Evolutionary conservation across 2,888 invertebrate species (phyloP).

Genomic region (Urechis unicinctus): DNA sequence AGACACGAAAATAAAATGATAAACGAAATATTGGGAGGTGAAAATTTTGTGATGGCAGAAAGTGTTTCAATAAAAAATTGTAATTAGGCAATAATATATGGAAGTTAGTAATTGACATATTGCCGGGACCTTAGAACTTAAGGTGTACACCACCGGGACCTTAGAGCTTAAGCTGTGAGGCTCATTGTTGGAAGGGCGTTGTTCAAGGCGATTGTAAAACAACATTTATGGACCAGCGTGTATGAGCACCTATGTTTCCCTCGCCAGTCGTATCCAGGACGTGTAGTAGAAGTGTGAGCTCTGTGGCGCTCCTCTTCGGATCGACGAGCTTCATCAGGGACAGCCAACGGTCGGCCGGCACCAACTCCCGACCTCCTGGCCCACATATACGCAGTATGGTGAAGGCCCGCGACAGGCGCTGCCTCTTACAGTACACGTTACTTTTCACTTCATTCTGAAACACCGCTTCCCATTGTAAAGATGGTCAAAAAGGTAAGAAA

Average conservation of each 20-base stretch:
- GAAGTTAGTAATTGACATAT: too few species aligned
- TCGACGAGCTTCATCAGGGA: neutral
- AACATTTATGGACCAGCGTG: too few species aligned
- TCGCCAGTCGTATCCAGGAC: neutral
- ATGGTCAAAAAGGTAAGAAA: neutral
- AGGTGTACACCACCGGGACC: too few species aligned
- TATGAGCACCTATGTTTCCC: neutral
- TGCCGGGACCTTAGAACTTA: too few species aligned
- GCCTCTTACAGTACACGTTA: neutral
- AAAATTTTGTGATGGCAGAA: too few species aligned
- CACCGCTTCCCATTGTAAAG: neutral
- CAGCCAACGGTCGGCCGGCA: neutral
- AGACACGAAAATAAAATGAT: too few species aligned
- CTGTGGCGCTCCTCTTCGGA: neutral
- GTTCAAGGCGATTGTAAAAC: too few species aligned
- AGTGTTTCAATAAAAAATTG: too few species aligned
- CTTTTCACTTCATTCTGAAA: slow-evolving; percentile 7
- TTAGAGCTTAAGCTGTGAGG: too few species aligned
- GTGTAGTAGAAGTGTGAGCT: neutral
- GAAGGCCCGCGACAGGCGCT: slow-evolving; percentile 1
- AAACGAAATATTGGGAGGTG: neutral
- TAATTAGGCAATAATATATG: too few species aligned
- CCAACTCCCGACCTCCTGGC: neutral
- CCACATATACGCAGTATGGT: neutral
- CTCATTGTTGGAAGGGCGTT: too few species aligned